Percentiles rank a stretch among this genome's conserved stretches.
Evolutionary conservation across 1,140 invertebrate genomes (phyloP).

Genomic region (Wiebesia pumilae): DNA sequence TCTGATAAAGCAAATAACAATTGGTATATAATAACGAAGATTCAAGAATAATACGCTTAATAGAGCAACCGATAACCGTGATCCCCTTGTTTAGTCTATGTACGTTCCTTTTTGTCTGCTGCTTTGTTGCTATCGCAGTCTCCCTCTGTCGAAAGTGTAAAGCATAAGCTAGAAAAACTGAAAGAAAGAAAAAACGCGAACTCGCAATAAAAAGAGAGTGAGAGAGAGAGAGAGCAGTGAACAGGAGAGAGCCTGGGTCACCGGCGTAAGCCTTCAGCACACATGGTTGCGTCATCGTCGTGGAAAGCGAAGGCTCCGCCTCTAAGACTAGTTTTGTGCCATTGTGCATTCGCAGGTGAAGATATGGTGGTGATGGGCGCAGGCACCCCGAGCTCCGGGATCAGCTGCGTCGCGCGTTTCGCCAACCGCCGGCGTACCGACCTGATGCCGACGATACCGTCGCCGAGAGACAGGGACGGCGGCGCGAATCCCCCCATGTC

Average conservation of each 20-base stretch:
- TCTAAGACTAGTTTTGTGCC: slow-evolving; percentile 9
- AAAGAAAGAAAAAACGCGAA: background rate
- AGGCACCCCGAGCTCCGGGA: slow-evolving; percentile 11
- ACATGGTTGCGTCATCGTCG: background rate
- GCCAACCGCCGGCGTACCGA: slow-evolving; percentile 91
- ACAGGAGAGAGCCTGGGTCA: background rate
- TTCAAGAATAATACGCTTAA: background rate
- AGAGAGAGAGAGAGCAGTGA: background rate
- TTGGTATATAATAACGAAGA: background rate
- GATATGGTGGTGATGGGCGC: slow-evolving; percentile 68
- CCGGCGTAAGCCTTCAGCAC: background rate
- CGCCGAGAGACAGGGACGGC: slow-evolving; percentile 78
- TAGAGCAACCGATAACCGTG: background rate
- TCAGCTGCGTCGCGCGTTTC: slow-evolving; percentile 38
- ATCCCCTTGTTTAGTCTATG: no score
- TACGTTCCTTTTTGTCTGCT: no score
- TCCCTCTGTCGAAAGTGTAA: background rate
- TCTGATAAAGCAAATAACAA: no score
- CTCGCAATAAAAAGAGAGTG: background rate
- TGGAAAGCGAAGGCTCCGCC: background rate
- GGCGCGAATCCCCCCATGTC: slow-evolving; percentile 67
- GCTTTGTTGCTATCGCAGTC: no score
- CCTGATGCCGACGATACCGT: slow-evolving; percentile 91
- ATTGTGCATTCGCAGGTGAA: slow-evolving; percentile 66
- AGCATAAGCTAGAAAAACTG: no score